Conservation (phyloP, 2,888 invertebrate species). For the Rhamphomyia laevipes region DNA sequence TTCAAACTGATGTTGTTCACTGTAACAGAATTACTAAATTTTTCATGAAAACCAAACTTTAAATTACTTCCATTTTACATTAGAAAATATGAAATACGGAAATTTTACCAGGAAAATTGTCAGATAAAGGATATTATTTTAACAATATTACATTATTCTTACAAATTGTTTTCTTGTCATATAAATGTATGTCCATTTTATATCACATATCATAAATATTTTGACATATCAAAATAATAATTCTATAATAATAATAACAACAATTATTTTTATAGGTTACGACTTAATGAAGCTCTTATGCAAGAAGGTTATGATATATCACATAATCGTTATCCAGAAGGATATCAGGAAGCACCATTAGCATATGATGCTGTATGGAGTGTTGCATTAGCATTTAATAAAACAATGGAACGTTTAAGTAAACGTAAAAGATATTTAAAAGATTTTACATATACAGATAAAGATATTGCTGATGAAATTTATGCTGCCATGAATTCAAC, state of each 20-base stretch:
- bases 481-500: slow-evolving; percentile 98
- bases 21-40: no score
- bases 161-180: background rate
- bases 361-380: slow-evolving; percentile 99
- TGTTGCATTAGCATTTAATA: slow-evolving; percentile 93
- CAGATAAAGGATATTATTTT: no score
- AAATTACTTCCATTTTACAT: no score
- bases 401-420: slow-evolving; percentile 81
- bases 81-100: no score
- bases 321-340: slow-evolving; percentile 78
- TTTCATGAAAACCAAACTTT: no score
- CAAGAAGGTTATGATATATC: slow-evolving; percentile 76
- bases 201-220: background rate
- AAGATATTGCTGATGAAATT: slow-evolving; percentile 88
- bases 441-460: slow-evolving; percentile 92
- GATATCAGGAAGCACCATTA: slow-evolving; percentile 94
- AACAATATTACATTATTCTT: no score
- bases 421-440: slow-evolving; percentile 70
- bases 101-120: no score
- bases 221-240: background rate
- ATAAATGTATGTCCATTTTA: background rate
- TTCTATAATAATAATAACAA: no score
- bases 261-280: slow-evolving; percentile 41
- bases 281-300: slow-evolving; percentile 70
- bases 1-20: no score